Evolutionary conservation across 2,888 invertebrate species (phyloP), one percentile per base, ranked within the genome.

Genomic region (Chorisops tibialis): DNA sequence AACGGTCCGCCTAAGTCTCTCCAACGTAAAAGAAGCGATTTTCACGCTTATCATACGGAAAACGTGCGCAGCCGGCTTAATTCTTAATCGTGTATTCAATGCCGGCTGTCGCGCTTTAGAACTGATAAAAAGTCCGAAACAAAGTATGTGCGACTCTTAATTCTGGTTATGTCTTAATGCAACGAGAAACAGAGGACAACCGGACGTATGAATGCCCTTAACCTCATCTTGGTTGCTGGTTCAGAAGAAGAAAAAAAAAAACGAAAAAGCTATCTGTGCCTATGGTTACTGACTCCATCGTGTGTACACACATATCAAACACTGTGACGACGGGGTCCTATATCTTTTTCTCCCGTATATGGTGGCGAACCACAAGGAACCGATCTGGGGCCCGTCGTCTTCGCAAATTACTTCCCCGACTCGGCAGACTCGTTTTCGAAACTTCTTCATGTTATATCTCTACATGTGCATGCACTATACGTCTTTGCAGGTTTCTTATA

Each of bases 401-500:
- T 41, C 21, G 14, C n/a, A 54, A 51, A 41, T 21, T 54, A 54
- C 41, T 54, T 54, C 41, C 39, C 11, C 41, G 22, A n/a, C 24
- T 54, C 22, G 41, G 16, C 39, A 54, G 39, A 54, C 52, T 54
- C 39, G 52, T 54, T 54, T 54, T 54, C 22, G 12, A 21, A 21
- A n/a, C 19, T 18, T 38, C 38, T 54, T 54, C 39, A 41, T 21
- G 19, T 54, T 54, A 22, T 54, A 51, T 19, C 4, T 18, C 18
- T 16, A 45, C 16, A 45, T 50, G 51, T 51, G 51, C 18, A 38
- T 51, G n/a, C n/a, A n/a, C n/a, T n/a, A n/a, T n/a, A n/a, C n/a
- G n/a, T n/a, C 37, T 51, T 50, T 48, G 21, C 50, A 22, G 12
- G 37, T 21, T 39, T 39, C 19, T 39, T 30, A 30, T 35, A 24